Conservation (phyloP, 1,140 invertebrate species). For the Drosophila gunungcola region DNA sequence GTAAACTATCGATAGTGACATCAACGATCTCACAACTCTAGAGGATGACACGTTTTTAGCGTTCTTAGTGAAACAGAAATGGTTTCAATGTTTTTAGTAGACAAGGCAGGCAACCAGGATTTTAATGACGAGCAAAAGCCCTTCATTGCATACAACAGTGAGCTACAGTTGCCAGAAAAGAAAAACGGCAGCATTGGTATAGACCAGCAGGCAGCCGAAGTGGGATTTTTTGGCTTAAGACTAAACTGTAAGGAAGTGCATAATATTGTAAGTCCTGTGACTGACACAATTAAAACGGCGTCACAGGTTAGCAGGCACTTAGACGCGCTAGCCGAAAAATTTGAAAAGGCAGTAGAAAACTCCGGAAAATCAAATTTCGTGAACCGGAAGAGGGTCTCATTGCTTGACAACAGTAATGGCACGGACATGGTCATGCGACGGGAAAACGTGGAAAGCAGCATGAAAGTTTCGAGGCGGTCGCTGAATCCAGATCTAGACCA, state of each 20-base stretch:
- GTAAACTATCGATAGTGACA: too few relatives aligned
- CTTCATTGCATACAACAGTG: slow-evolving; percentile 20
- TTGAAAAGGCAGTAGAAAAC: too few relatives aligned
- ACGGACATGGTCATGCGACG: slow-evolving; percentile 5
- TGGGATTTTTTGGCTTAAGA: slow-evolving; percentile 67
- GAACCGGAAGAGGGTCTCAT: slow-evolving; percentile 65
- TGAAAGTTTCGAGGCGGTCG: slow-evolving; percentile 88
- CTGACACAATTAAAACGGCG: background rate
- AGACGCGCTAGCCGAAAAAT: too few relatives aligned
- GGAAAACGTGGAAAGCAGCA: slow-evolving; percentile 86
- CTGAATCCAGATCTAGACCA: slow-evolving; percentile 88
- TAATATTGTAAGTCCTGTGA: slow-evolving; percentile 10
- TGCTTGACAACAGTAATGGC: background rate
- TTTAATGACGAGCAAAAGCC: slow-evolving; percentile 35
- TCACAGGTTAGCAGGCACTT: too few relatives aligned
- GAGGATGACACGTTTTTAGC: too few relatives aligned
- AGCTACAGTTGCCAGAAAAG: background rate
- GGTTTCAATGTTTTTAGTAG: slow-evolving; percentile 76
- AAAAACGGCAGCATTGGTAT: background rate
- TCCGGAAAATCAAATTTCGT: too few relatives aligned
- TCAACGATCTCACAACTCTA: too few relatives aligned
- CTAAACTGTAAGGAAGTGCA: slow-evolving; percentile 43
- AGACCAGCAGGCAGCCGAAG: slow-evolving; percentile 30
- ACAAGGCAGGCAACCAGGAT: slow-evolving; percentile 72
- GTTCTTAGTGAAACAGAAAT: slow-evolving; percentile 22